phyloP scores from a whole-genome alignment of 2,797 vertebrate genomes.

The Cyprinodon diabolis region DNA sequence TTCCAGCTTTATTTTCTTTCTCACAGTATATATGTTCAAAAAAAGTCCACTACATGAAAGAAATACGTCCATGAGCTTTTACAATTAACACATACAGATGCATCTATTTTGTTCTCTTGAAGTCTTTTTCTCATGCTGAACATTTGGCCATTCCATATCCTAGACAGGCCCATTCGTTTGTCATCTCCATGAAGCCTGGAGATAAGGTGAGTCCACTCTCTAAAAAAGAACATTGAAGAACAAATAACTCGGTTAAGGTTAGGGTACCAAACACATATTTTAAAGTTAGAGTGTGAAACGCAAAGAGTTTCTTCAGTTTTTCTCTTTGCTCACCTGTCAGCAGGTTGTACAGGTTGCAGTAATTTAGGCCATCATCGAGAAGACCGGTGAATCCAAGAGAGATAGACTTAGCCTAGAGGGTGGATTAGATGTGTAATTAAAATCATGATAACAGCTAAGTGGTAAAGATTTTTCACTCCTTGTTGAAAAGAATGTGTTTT shows the following conservation, averaged over 20 bases:
- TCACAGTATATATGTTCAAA: no score
- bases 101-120: no score
- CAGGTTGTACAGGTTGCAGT: conserved; percentile 72
- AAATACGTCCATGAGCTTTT: no score
- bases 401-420: conserved; percentile 5
- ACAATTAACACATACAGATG: no score
- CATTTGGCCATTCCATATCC: conserved; percentile 53
- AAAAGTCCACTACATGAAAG: no score
- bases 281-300: background rate
- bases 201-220: conserved; percentile 65
- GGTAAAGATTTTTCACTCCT: background rate
- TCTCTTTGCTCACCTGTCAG: conserved; percentile 39
- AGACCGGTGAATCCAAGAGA: conserved; percentile 52
- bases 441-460: background rate
- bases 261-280: background rate
- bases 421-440: background rate
- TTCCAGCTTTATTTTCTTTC: no score
- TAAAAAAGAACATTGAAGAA: conserved; percentile 33
- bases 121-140: conserved; percentile 10
- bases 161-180: conserved; percentile 72
- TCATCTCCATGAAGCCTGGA: conserved; percentile 64
- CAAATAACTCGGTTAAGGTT: background rate
- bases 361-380: conserved; percentile 72
- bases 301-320: background rate
- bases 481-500: background rate